Conservation (phyloP, 2,797 vertebrate species). For the Amphiprion clarkii region DNA sequence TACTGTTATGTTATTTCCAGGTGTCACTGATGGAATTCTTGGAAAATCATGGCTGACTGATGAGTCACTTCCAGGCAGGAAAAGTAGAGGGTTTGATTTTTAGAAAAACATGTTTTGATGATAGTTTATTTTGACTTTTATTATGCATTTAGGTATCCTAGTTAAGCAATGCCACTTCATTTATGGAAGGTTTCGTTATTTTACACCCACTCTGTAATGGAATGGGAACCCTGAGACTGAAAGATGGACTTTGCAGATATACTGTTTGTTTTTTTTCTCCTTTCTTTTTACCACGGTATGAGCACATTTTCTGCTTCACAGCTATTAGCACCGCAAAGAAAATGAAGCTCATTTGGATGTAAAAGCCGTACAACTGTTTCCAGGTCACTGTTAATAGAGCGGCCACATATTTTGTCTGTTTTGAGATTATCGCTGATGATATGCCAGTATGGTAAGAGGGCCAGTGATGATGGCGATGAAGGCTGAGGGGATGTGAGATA, state of each 20-base stretch:
- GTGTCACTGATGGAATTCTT: not conserved
- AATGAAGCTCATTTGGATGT: conserved; percentile 45
- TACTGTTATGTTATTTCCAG: not conserved
- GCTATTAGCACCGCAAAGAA: conserved; percentile 33
- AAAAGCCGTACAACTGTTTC: conserved; percentile 35
- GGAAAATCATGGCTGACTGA: not conserved
- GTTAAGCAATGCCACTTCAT: not conserved
- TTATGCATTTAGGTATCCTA: not conserved
- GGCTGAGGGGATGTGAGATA: conserved; percentile 63
- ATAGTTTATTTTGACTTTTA: not conserved
- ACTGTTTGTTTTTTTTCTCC: not conserved
- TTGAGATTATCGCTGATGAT: conserved; percentile 53
- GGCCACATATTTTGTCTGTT: conserved; percentile 38
- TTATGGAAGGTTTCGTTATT: not conserved
- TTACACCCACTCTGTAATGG: not conserved
- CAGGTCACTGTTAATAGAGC: conserved; percentile 61
- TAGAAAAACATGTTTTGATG: too few relatives aligned
- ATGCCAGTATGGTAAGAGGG: conserved; percentile 55
- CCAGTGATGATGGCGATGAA: conserved; percentile 60
- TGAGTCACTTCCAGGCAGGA: not conserved
- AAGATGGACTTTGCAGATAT: conserved; percentile 25
- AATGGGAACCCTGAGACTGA: not conserved
- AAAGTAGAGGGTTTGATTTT: not conserved
- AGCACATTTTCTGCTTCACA: conserved; percentile 24
- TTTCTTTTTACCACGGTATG: not conserved